Evolutionary conservation across 2,113 vertebrate genomes (phyloP), one percentile per base, ranked within the genome.

Genomic region (Catharus minimus): DNA sequence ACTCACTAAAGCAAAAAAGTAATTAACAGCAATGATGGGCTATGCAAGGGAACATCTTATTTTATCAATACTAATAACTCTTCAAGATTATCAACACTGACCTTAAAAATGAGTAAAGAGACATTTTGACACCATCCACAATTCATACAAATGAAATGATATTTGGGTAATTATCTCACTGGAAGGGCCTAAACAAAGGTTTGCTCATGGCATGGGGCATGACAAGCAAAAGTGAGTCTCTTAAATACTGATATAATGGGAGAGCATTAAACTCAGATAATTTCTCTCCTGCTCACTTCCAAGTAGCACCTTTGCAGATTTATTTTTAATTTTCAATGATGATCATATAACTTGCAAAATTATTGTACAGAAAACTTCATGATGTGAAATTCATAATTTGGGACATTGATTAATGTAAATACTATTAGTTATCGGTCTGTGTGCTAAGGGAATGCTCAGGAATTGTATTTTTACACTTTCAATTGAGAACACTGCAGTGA

Each of bases 31-130:
- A 74, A 65, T 83, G 79, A 82, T 82, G 78, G 81, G 62, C 88
- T 77, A 85, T 33, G 13, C 56, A 82, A 87, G 68, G 67, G 56
- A 91, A 65, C 67, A 72, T 56, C 56, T 90, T 95, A 68, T 41
- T 84, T 88, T 94, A 94, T 90, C 94, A 95, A 90, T 90, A 60
- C 27, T 60, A 39, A 36, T 46, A 91, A 85, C 46, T 81, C 83
- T 92, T 89, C 67, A 71, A 88, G 62, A 71, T 55, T 76, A 91
- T 90, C 73, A 73, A 69, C 46, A 44, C 41, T 93, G 68, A 93
- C 71, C 80, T 96, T 95, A 78, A 90, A 92, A 91, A 72, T 82
- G 71, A 89, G 53, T 86, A 91, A 88, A 96, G 68, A 94, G 85
- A 92, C 15, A 73, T 55, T 44, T 50, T 89, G 79, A 93, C 47